Evolutionary conservation across 2,113 vertebrate genomes (phyloP).

Genomic region (Dryoscopus gambensis): DNA sequence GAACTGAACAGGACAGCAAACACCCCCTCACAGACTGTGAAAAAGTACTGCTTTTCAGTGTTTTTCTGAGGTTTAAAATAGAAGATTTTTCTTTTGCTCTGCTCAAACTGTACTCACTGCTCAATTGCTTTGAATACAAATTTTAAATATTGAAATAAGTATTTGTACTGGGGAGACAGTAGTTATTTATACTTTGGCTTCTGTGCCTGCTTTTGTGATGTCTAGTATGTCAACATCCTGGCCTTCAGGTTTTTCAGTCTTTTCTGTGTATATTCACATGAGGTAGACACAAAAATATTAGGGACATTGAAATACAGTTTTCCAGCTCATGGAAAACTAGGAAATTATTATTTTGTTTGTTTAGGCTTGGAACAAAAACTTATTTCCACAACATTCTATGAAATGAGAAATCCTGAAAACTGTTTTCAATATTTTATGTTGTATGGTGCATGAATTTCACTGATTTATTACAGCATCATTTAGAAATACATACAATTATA

Average conservation of each 20-base stretch:
- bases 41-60: not conserved
- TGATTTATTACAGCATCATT: not conserved
- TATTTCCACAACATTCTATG: not conserved
- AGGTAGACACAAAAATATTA: not conserved
- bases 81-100: not conserved
- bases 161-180: not conserved
- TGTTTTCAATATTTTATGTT: not conserved
- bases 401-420: not conserved
- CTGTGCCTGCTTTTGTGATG: not conserved
- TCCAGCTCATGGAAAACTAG: not conserved
- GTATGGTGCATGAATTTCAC: not conserved
- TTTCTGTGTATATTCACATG: not conserved
- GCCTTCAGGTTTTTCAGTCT: not conserved
- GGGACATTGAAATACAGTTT: not conserved
- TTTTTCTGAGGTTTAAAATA: not conserved
- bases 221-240: not conserved
- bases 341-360: not conserved
- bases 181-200: not conserved
- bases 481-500: not conserved
- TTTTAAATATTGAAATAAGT: not conserved
- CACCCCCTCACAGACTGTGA: accelerated
- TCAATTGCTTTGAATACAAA: accelerated
- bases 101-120: not conserved
- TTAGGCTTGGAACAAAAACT: not conserved
- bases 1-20: not conserved